A percentile compares a stretch with the other conserved stretches of the same genome.
These are phyloP conservation scores for Neoitamus cyanurus DNA, from an alignment of 2,888 invertebrate genomes.

Conservation along the genomic window DNA sequence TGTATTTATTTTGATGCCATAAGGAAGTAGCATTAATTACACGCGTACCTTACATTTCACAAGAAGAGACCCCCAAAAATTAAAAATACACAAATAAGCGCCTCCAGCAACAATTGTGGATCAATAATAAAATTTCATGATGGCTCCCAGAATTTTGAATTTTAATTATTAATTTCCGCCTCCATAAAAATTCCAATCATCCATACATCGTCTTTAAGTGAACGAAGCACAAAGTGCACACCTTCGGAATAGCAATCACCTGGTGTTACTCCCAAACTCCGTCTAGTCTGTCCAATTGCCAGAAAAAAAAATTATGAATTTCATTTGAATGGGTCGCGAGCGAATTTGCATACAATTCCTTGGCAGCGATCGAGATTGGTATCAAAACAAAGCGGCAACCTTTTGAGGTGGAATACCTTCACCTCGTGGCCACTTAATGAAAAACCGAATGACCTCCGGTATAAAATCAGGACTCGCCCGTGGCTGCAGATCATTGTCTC, in stretches of 20 bases:
- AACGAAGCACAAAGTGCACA: neutral
- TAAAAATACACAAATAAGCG: neutral
- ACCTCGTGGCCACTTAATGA: neutral
- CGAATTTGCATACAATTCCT: slow-evolving; percentile 22
- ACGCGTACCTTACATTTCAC: too few relatives aligned
- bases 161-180: slow-evolving; percentile 1
- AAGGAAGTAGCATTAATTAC: too few relatives aligned
- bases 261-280: neutral
- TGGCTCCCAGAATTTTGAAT: neutral
- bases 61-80: neutral
- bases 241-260: neutral
- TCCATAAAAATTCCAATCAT: neutral
- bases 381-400: slow-evolving; percentile 18
- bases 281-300: neutral
- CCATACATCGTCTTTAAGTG: neutral
- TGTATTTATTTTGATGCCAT: too few relatives aligned
- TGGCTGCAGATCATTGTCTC: neutral
- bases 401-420: neutral
- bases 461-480: neutral
- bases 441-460: neutral
- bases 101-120: neutral
- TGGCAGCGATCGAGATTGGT: neutral
- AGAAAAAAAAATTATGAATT: neutral
- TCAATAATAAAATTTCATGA: neutral
- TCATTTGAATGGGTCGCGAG: neutral